Evolutionary conservation across 2,888 invertebrate species (phyloP).

Genomic region (Sarcophaga subvicina): DNA sequence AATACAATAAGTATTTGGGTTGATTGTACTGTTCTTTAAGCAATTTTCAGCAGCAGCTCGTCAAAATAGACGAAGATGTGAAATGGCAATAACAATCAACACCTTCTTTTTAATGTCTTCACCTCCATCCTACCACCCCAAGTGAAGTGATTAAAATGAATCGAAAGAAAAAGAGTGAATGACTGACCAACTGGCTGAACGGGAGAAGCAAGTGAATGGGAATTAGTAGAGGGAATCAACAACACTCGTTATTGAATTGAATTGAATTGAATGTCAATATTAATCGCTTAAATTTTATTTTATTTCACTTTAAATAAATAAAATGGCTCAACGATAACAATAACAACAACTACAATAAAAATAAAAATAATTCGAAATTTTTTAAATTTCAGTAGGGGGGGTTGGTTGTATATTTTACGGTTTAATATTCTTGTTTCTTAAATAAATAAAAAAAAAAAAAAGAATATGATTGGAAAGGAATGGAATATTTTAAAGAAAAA

Average conservation of each 20-base stretch:
- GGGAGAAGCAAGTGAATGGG: background rate
- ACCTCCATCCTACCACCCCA: background rate
- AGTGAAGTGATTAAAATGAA: background rate
- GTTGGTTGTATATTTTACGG: background rate
- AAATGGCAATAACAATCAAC: background rate
- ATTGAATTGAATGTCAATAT: conserved; percentile 11
- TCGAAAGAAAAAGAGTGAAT: background rate
- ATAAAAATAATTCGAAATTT: background rate
- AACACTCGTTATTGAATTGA: background rate
- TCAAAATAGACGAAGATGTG: background rate
- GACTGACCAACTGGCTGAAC: background rate
- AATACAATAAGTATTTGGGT: background rate
- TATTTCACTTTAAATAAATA: background rate
- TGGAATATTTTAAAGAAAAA: too few relatives aligned
- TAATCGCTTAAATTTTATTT: background rate
- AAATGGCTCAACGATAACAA: too few relatives aligned
- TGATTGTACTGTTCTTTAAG: background rate
- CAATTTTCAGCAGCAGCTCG: background rate
- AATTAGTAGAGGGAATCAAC: background rate
- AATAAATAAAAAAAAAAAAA: background rate
- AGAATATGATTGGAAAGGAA: background rate
- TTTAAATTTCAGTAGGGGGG: background rate
- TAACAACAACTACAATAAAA: background rate
- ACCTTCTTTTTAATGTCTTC: background rate
- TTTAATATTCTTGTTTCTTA: background rate